Conservation (phyloP, 2,113 vertebrate genomes). For the Pteruthius melanotis region DNA sequence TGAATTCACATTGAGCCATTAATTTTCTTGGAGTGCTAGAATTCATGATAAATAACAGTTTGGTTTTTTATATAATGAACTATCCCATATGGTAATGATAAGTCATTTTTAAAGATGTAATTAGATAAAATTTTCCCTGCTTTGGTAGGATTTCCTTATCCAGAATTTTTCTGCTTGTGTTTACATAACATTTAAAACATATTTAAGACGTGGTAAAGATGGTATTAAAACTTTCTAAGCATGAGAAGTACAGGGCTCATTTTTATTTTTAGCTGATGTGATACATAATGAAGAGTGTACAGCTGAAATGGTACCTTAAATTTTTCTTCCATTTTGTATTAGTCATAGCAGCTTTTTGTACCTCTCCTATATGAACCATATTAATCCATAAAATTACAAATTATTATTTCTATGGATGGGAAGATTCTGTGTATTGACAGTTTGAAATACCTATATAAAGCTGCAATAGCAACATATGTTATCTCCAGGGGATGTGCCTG, state of each 20-base stretch:
- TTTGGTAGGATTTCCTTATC: background rate
- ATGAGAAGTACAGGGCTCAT: background rate
- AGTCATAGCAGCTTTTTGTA: background rate
- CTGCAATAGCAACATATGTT: background rate
- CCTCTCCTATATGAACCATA: background rate
- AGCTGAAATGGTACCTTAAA: background rate
- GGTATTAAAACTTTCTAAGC: background rate
- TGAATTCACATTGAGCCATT: background rate
- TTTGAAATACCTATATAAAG: background rate
- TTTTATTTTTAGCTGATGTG: background rate
- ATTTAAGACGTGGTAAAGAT: background rate
- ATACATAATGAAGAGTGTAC: background rate
- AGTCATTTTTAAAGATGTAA: background rate
- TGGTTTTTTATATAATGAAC: accelerated
- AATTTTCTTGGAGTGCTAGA: background rate
- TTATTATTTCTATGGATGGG: background rate
- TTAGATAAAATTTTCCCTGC: accelerated
- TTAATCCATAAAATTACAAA: background rate
- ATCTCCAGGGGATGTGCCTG: background rate
- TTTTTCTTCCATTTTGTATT: background rate
- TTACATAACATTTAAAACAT: background rate
- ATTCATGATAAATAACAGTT: background rate
- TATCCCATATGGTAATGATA: background rate
- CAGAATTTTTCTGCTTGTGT: background rate
- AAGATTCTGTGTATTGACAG: background rate